A percentile compares a stretch with the other conserved stretches of the same genome.
phyloP scores from a whole-genome alignment of 2,797 vertebrate species.

The Botia kubotai region DNA sequence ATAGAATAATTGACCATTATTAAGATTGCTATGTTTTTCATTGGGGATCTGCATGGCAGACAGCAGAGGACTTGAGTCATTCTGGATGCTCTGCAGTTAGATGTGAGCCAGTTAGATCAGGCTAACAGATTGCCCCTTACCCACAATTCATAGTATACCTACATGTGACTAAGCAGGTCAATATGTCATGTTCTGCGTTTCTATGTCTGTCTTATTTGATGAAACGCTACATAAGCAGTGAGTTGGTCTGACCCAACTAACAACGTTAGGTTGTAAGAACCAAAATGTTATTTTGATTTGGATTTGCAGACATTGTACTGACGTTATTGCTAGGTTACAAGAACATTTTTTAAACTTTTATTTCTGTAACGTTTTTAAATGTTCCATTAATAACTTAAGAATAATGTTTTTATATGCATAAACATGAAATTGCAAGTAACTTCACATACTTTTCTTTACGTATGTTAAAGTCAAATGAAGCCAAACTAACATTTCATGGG shows the following conservation, averaged over 20 bases:
- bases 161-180: background rate
- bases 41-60: constrained; percentile 43
- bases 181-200: constrained; percentile 7
- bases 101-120: constrained; percentile 67
- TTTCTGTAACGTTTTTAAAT: too few species aligned
- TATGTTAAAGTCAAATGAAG: too few species aligned
- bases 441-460: too few species aligned
- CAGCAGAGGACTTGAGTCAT: constrained; percentile 56
- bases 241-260: constrained; percentile 46
- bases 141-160: constrained; percentile 51
- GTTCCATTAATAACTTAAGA: too few species aligned
- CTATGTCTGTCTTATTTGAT: constrained; percentile 41
- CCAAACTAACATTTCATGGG: too few species aligned
- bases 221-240: constrained; percentile 57
- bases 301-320: too few species aligned
- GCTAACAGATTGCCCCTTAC: constrained; percentile 64
- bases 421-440: too few species aligned
- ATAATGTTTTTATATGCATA: too few species aligned
- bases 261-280: too few species aligned
- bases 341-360: too few species aligned
- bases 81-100: constrained; percentile 61
- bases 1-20: constrained; percentile 26
- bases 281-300: constrained; percentile 20
- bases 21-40: constrained; percentile 3
- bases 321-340: too few species aligned